Conservation (phyloP, 2,113 vertebrate genomes). For the Nesogale talazaci region DNA sequence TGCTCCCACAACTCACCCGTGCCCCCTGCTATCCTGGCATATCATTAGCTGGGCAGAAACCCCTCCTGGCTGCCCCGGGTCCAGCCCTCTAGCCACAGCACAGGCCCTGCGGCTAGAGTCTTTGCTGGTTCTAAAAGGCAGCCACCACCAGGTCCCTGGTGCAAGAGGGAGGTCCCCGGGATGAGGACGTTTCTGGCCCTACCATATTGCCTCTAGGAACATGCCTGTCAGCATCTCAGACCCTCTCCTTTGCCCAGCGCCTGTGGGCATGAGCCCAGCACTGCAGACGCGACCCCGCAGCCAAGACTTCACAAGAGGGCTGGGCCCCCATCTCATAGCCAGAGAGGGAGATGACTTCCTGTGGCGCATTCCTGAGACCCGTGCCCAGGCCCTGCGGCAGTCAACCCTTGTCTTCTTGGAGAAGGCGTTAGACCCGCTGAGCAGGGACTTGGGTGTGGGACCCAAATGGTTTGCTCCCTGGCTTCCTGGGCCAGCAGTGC, state of each 20-base stretch:
- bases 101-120: neutral
- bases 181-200: neutral
- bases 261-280: neutral
- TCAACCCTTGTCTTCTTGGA: neutral
- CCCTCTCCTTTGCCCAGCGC: neutral
- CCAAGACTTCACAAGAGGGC: neutral
- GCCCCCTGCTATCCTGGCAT: neutral
- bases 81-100: neutral
- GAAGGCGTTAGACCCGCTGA: neutral
- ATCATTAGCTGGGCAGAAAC: neutral
- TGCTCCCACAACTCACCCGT: fast-evolving
- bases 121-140: neutral
- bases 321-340: no score
- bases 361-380: neutral
- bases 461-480: neutral
- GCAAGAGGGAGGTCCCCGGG: neutral
- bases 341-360: neutral
- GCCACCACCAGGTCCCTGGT: neutral
- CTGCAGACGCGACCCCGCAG: neutral
- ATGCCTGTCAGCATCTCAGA: neutral
- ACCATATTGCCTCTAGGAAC: neutral
- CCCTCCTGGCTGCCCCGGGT: neutral
- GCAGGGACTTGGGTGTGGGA: neutral
- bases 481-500: neutral
- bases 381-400: neutral